Conservation (phyloP, 30 jellyfish, hydroid and myxozoan species). For the Aurelia sp. region DNA sequence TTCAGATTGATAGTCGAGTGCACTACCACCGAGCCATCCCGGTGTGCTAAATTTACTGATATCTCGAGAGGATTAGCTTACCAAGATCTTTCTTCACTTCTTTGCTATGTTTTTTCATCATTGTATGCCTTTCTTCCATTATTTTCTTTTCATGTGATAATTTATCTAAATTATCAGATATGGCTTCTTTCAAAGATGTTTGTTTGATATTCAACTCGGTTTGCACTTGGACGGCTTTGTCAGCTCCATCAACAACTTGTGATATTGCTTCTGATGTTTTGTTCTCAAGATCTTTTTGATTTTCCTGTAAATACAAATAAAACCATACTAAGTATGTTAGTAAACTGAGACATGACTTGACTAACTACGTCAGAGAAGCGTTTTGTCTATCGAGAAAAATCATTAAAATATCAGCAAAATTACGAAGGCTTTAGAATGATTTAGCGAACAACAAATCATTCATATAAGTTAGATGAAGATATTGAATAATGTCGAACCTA, state of each 20-base stretch:
- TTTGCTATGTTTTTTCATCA: conserved; percentile 69
- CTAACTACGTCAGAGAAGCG: too few relatives aligned
- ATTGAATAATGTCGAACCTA: too few relatives aligned
- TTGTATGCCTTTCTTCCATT: conserved; percentile 67
- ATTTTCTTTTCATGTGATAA: conserved; percentile 69
- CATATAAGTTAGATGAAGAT: too few relatives aligned
- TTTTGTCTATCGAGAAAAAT: too few relatives aligned
- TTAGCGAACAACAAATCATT: too few relatives aligned
- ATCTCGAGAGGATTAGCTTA: not conserved
- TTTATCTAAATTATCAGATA: conserved; percentile 57
- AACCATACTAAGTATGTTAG: too few relatives aligned
- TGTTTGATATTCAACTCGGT: conserved; percentile 62
- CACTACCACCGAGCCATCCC: too few relatives aligned
- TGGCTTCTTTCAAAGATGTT: conserved; percentile 49
- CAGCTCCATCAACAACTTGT: conserved; percentile 63
- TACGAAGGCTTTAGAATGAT: too few relatives aligned
- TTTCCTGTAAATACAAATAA: conserved; percentile 20
- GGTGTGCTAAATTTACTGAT: too few relatives aligned
- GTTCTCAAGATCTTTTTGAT: conserved; percentile 76
- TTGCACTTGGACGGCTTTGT: conserved; percentile 58
- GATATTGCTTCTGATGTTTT: conserved; percentile 77
- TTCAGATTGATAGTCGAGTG: too few relatives aligned
- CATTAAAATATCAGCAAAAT: too few relatives aligned
- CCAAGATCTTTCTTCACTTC: conserved; percentile 83
- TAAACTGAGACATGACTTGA: too few relatives aligned